Percentiles rank a stretch among this genome's conserved stretches.
Conservation (phyloP, 2,113 vertebrate species). For the Rhea americana region DNA sequence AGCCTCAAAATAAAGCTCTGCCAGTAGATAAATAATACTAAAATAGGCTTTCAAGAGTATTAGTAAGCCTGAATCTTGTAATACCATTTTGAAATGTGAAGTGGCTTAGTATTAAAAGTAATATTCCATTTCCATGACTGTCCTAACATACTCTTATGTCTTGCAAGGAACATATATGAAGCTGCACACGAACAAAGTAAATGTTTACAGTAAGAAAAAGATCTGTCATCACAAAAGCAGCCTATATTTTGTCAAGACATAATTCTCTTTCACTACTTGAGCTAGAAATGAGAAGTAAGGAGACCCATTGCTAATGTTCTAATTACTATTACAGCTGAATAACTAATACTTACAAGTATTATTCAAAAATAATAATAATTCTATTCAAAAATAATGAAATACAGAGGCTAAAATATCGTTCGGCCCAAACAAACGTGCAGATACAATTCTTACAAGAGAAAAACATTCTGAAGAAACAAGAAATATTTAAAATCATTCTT, state of each 20-base stretch:
- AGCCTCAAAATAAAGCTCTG: background rate
- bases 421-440: background rate
- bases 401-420: background rate
- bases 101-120: background rate
- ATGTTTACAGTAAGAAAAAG: background rate
- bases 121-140: background rate
- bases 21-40: background rate
- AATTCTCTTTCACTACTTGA: background rate
- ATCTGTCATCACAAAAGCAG: background rate
- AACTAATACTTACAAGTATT: background rate
- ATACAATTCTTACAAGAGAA: background rate
- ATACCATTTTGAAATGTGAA: background rate
- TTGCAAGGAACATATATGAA: background rate
- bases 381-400: background rate
- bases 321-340: background rate
- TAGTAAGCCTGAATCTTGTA: background rate
- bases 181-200: background rate
- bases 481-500: slow-evolving; percentile 16
- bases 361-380: background rate
- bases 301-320: background rate
- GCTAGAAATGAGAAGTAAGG: background rate
- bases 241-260: background rate
- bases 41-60: background rate
- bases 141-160: background rate
- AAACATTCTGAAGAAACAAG: background rate